Evolutionary conservation across 2,888 invertebrate genomes (phyloP), one percentile per base, ranked within the genome.

Genomic region (Xanthia togata): DNA sequence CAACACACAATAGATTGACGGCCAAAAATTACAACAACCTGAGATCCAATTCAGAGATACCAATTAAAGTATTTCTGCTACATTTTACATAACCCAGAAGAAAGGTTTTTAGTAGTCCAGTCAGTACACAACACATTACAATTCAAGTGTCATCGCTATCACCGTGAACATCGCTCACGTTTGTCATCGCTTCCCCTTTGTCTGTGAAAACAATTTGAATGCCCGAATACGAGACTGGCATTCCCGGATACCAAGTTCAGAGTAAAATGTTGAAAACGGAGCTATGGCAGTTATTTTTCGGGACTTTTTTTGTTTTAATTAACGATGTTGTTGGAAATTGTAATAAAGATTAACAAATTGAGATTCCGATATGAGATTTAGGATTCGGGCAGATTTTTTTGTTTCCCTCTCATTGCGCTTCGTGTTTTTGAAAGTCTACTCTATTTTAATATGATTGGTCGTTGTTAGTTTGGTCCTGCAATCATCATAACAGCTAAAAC

Each of bases 201-300:
- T 82, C 72, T 50, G 60, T 62, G 62, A 69, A 72, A 85, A 85
- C 72, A 78, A 85, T 83, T 81, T 76, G 59, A 41, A 81, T 63
- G 31, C 35, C 55, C 31, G 26, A 74, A 77, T 69, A 31, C 64
- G 38, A 55, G 20, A 68, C 69, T 59, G 50, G 81, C n/a, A 69
- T 83, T 69, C 73, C 60, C 20, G 73, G 35, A 76, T 72, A 59
- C 44, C 12, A 12, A 23, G 62, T 26, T 69, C 55, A 26, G 70
- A 55, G 31, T 35, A 70, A 60, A 80, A 75, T 57, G 68, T 80
- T 75, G 26, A n/a, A 59, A 68, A 70, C 20, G 20, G 26, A 60
- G 20, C 23, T 53, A 9, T 8, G 4, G 35, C 31, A 53, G 41
- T 44, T 41, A 55, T 71, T 62, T 72, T 70, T 65, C 47, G 31